Base-by-base conservation (phyloP, 2,113 vertebrate genomes). In the Ariopsis seemanni region DNA sequence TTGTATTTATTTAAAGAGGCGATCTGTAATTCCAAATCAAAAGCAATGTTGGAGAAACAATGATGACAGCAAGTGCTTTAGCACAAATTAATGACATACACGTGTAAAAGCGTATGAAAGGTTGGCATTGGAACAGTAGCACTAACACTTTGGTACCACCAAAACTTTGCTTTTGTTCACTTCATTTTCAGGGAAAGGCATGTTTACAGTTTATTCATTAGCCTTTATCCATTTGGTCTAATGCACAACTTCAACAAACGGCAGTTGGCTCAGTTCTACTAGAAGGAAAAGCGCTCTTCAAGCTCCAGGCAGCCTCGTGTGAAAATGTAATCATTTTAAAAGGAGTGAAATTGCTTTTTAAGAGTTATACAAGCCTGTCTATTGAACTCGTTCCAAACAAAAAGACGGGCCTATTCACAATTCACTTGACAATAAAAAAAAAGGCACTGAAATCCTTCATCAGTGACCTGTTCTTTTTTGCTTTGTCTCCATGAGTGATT, bases 31-130 rank as follows among this genome's bases (percentile, higher is more conserved):
- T 85, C 50, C 82, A 87, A 83, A 82, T 60, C 53, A 57, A 57
- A 22, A 9, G 81, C 77, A 72, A 53, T 71, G 55, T 69, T 42
- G 34, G 63, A 71, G 50, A 80, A 89, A 89, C 82, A 88, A 88
- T 60, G 63, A 88, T 82, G 72, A 90, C 89, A 89, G 84, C 82
- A 80, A 86, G 81, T 74, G 82, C 69, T 86, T 85, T 86, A 52
- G 55, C 30, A 78, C 85, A 75, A 86, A 89, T 89, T 88, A 90
- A 91, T 91, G 86, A 88, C 69, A 63, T 67, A 85, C 65, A 82
- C 48, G 50, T 83, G 83, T 87, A 75, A 60, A 87, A 82, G 77
- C 25, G 3, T 84, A 25, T 34, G 60, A 90, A 86, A 30, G 80
- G 67, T 58, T 85, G 55, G 65, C 63, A 75, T 71, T 86, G 84